phyloP scores from a whole-genome alignment of 1,140 invertebrate genomes.

The Neelides sp. region DNA sequence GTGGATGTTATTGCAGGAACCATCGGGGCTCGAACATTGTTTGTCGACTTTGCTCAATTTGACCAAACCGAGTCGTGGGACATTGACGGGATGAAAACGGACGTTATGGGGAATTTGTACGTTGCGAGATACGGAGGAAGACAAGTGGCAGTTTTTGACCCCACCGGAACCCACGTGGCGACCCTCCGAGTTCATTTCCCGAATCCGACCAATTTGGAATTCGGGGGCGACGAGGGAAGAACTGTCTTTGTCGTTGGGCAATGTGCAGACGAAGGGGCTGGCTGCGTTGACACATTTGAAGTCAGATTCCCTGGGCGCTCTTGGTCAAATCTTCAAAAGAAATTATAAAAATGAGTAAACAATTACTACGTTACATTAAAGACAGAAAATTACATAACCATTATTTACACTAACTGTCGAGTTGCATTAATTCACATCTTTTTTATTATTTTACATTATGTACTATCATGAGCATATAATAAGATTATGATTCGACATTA shows the following conservation, averaged over 20 bases:
- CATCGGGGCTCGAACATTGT: conserved; percentile 8
- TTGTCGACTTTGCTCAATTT: conserved; percentile 14
- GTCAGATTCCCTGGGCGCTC: conserved; percentile 9
- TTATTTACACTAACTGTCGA: too few relatives aligned
- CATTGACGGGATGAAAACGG: conserved; percentile 21
- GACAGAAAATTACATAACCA: too few relatives aligned
- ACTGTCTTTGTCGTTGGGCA: conserved; percentile 18
- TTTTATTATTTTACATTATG: too few relatives aligned
- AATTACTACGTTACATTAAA: too few relatives aligned
- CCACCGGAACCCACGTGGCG: conserved; percentile 6
- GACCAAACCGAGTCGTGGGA: conserved; percentile 5
- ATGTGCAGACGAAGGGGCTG: conserved; percentile 6
- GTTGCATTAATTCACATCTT: too few relatives aligned
- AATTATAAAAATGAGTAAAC: too few relatives aligned
- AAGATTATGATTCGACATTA: too few relatives aligned
- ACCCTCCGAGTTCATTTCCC: conserved; percentile 15
- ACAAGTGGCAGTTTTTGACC: conserved; percentile 9
- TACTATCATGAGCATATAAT: too few relatives aligned
- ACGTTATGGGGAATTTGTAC: conserved; percentile 10
- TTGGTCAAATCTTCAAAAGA: conserved; percentile 14
- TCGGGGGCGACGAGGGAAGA: conserved; percentile 14
- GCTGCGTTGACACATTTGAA: conserved; percentile 14
- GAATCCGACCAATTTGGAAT: conserved; percentile 22
- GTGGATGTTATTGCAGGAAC: conserved; percentile 7
- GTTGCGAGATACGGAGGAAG: conserved; percentile 17